A percentile compares a stretch with the other conserved stretches of the same genome.
These are phyloP conservation scores for Phymorhynchus buccinoides DNA, from an alignment of 1,140 invertebrate species.

Conservation along the genomic window DNA sequence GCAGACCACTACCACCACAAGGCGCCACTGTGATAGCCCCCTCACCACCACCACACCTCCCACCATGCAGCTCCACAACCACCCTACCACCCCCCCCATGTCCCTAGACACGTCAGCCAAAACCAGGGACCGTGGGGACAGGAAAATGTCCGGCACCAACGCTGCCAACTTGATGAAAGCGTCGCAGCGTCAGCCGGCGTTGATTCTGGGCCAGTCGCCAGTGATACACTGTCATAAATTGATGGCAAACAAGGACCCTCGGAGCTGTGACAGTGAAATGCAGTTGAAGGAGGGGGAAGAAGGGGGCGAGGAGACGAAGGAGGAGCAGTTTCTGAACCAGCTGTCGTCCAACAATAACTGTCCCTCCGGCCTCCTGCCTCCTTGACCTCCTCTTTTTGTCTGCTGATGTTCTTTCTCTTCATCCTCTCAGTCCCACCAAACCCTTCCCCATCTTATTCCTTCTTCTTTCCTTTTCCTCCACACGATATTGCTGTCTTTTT, in stretches of 20 bases:
- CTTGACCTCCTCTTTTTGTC: background rate
- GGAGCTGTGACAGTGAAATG: background rate
- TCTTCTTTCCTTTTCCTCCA: background rate
- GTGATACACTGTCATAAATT: constrained; percentile 4
- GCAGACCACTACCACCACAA: too few relatives aligned
- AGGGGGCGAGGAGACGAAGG: background rate
- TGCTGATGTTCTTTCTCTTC: too few relatives aligned
- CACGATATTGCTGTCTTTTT: background rate
- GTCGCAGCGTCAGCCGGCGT: constrained; percentile 19
- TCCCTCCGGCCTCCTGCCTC: background rate
- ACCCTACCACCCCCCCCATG: background rate
- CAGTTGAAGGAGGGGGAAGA: background rate
- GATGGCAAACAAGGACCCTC: background rate
- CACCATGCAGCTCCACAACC: too few relatives aligned
- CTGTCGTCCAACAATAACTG: constrained; percentile 16
- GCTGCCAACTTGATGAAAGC: constrained; percentile 34
- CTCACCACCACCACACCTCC: background rate
- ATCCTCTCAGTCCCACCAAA: too few relatives aligned
- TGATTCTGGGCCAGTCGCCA: constrained; percentile 25
- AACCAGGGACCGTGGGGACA: background rate
- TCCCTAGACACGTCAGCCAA: background rate
- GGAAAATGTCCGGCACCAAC: constrained; percentile 19
- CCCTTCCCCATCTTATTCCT: background rate
- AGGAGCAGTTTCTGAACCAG: constrained; percentile 5
- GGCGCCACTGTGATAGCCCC: constrained; percentile 38